phyloP scores from a whole-genome alignment of 2,888 invertebrate genomes.

The Plebejus argus region DNA sequence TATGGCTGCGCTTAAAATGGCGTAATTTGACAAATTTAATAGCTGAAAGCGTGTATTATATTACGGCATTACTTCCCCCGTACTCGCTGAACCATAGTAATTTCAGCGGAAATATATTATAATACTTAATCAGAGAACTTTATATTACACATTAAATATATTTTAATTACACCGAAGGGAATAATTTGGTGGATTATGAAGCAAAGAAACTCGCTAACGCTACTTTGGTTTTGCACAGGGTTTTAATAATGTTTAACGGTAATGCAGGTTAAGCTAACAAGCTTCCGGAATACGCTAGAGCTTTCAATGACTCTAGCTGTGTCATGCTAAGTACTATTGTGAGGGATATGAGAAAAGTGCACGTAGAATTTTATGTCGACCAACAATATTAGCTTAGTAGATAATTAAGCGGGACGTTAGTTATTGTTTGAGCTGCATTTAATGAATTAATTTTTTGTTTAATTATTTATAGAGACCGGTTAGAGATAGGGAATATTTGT shows the following conservation, averaged over 20 bases:
- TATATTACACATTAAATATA: slow-evolving; percentile 24
- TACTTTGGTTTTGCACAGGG: slow-evolving; percentile 20
- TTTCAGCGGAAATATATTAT: slow-evolving; percentile 27
- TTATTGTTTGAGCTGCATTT: neutral
- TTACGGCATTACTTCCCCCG: slow-evolving; percentile 5
- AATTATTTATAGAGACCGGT: no score
- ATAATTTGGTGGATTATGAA: slow-evolving; percentile 20
- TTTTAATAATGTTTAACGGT: slow-evolving; percentile 23
- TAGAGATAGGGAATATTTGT: no score
- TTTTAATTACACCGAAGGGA: slow-evolving; percentile 14
- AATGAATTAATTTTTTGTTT: no score
- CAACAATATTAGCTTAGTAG: neutral
- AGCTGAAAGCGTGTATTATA: slow-evolving; percentile 14
- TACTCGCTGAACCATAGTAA: slow-evolving; percentile 21
- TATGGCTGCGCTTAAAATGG: slow-evolving; percentile 22
- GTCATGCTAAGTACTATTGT: slow-evolving; percentile 5
- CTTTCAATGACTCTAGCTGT: slow-evolving; percentile 9
- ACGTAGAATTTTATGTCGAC: slow-evolving; percentile 2
- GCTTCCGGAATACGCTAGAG: neutral
- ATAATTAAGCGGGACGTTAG: neutral
- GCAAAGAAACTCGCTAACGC: neutral
- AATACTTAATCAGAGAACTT: slow-evolving; percentile 28
- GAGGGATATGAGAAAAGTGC: slow-evolving; percentile 11
- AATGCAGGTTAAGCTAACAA: slow-evolving; percentile 22
- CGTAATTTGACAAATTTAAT: slow-evolving; percentile 21